Evolutionary conservation across 2,113 vertebrate species (phyloP).

Genomic region (Grus americana): DNA sequence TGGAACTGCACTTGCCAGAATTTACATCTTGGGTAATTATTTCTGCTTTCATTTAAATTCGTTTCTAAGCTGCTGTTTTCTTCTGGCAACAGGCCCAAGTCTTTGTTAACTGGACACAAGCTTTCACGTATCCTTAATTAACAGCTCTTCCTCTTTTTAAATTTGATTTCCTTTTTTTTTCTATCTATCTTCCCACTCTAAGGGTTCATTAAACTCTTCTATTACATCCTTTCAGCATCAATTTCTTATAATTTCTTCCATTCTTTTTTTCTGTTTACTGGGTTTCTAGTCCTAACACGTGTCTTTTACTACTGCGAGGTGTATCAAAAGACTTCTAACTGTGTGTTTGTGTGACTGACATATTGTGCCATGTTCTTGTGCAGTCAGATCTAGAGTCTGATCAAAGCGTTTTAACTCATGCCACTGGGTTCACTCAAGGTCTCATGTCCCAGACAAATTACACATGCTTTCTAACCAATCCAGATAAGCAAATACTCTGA

Average conservation of each 20-base stretch:
- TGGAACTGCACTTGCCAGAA: background rate
- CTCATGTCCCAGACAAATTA: background rate
- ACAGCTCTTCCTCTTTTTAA: background rate
- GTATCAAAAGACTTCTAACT: background rate
- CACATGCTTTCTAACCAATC: background rate
- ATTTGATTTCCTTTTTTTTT: background rate
- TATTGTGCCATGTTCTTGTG: background rate
- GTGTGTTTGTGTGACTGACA: background rate
- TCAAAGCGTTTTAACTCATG: background rate
- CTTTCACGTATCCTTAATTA: background rate
- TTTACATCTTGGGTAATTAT: conserved; percentile 37
- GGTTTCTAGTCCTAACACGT: background rate
- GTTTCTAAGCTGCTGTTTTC: conserved; percentile 3
- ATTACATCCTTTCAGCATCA: background rate
- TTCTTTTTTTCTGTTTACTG: background rate
- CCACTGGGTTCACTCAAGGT: background rate
- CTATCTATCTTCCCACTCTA: background rate
- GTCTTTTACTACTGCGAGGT: background rate
- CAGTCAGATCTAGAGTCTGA: background rate
- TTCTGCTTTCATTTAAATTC: conserved; percentile 62
- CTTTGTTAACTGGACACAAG: background rate
- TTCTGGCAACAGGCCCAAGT: background rate
- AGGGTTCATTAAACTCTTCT: background rate
- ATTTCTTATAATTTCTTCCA: background rate
- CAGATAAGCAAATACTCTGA: background rate